Conservation (phyloP, 2,888 invertebrate species). For the Cerastis leucographa region DNA sequence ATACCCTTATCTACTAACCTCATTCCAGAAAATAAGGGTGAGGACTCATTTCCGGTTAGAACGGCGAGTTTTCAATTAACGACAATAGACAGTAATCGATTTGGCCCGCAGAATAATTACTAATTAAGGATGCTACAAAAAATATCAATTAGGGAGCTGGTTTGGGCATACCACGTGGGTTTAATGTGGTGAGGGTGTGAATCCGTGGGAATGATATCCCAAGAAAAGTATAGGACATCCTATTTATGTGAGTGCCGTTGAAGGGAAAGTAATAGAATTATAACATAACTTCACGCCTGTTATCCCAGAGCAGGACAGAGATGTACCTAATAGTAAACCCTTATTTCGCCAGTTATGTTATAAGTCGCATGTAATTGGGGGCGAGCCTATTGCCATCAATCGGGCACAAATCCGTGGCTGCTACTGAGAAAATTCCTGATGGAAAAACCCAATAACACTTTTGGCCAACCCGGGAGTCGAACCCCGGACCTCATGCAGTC, state of each 20-base stretch:
- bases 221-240: not conserved
- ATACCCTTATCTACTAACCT: conserved; percentile 58
- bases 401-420: not conserved
- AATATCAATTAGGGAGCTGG: conserved; percentile 60
- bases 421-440: too few relatives aligned
- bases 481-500: too few relatives aligned
- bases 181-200: conserved; percentile 22
- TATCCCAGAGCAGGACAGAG: not conserved
- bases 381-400: not conserved
- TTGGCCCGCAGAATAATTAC: conserved; percentile 64
- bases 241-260: not conserved
- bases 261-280: not conserved
- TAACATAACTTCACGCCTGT: not conserved
- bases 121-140: conserved; percentile 59
- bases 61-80: conserved; percentile 66
- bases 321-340: not conserved
- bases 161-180: conserved; percentile 45
- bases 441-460: too few relatives aligned
- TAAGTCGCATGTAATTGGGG: not conserved
- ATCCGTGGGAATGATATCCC: conserved; percentile 55
- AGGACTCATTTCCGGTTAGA: conserved; percentile 65
- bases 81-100: conserved; percentile 68
- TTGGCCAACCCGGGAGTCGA: too few relatives aligned
- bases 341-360: not conserved
- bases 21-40: conserved; percentile 54